Evolutionary conservation across 2,113 vertebrate genomes (phyloP).

Genomic region (Pterocles burchelli): DNA sequence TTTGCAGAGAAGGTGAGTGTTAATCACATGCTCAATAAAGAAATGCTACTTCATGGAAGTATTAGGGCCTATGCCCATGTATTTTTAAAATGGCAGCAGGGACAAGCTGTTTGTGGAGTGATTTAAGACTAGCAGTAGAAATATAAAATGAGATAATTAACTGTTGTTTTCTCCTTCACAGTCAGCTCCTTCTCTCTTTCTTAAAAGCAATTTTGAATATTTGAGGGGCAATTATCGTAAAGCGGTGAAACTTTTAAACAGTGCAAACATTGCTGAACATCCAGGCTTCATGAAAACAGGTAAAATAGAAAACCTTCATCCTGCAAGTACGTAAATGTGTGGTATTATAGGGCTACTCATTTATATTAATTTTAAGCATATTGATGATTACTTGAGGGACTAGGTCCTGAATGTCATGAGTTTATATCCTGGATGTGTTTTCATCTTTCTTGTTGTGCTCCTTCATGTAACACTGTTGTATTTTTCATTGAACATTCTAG

Average conservation of each 20-base stretch:
- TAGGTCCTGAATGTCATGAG: not conserved
- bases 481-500: not conserved
- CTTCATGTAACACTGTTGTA: not conserved
- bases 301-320: conserved; percentile 60
- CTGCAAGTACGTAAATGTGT: not conserved
- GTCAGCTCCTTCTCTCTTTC: conserved; percentile 96
- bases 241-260: conserved; percentile 96
- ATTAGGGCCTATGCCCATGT: not conserved
- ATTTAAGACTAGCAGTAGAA: not conserved
- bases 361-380: not conserved
- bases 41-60: not conserved
- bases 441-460: not conserved
- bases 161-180: conserved; percentile 65
- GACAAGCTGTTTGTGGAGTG: not conserved
- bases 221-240: conserved; percentile 97
- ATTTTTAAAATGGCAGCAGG: not conserved
- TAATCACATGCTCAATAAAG: not conserved
- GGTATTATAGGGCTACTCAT: not conserved
- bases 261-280: conserved; percentile 96
- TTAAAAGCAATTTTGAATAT: conserved; percentile 99
- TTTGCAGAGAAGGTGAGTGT: not conserved
- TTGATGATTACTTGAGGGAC: not conserved
- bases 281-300: conserved; percentile 97
- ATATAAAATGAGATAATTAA: not conserved
- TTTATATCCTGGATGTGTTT: not conserved